A percentile compares a stretch with the other conserved stretches of the same genome.
Conservation (phyloP, 1,140 invertebrate species). For the Drosophila nannoptera region DNA sequence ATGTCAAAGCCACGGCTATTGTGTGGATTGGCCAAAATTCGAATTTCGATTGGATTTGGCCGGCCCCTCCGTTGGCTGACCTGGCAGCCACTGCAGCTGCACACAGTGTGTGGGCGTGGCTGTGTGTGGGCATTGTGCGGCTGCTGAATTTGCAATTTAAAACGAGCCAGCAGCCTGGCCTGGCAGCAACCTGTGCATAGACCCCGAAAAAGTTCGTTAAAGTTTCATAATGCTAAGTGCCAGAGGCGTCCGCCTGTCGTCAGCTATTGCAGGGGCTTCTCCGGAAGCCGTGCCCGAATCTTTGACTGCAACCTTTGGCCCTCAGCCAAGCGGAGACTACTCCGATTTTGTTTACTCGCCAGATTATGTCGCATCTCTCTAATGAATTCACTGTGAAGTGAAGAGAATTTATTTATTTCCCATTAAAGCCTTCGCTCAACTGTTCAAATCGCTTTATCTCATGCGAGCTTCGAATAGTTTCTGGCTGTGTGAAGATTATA, state of each 20-base stretch:
- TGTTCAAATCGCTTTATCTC: too few species aligned
- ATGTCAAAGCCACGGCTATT: constrained; percentile 55
- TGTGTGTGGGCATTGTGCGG: constrained; percentile 36
- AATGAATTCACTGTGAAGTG: too few species aligned
- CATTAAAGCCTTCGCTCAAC: too few species aligned
- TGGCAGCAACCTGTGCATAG: neutral
- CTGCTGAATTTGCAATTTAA: constrained; percentile 70
- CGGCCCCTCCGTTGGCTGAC: constrained; percentile 32
- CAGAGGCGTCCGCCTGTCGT: constrained; percentile 28
- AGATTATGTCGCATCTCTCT: too few species aligned
- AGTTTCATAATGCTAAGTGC: constrained; percentile 38
- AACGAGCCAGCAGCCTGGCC: constrained; percentile 23
- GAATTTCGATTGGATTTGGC: constrained; percentile 61
- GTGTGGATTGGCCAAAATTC: constrained; percentile 61
- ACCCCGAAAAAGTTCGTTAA: constrained; percentile 29
- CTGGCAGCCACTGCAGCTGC: constrained; percentile 35
- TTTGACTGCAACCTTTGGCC: neutral
- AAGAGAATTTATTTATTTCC: too few species aligned
- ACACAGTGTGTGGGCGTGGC: constrained; percentile 17
- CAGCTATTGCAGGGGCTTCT: neutral
- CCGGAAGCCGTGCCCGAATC: neutral
- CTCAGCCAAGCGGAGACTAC: neutral
- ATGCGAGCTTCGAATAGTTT: too few species aligned
- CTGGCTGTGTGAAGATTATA: too few species aligned
- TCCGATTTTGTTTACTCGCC: too few species aligned